A percentile compares a stretch with the other conserved stretches of the same genome.
phyloP scores from a whole-genome alignment of 2,888 invertebrate species.

The Stenotaenia linearis region DNA sequence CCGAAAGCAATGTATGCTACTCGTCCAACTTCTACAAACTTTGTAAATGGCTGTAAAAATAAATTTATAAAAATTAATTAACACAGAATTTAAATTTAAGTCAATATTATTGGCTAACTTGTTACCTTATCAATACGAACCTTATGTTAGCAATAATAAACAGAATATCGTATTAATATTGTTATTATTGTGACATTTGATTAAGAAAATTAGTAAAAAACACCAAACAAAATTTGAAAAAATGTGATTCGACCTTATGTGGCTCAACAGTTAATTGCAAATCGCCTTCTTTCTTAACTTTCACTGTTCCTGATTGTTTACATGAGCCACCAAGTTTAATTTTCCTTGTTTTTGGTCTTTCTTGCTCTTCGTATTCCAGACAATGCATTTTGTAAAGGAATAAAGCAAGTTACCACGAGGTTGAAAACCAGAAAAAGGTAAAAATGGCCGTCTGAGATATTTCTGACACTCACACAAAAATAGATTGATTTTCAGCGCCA shows the following conservation, averaged over 20 bases:
- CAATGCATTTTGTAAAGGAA: no score
- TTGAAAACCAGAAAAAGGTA: no score
- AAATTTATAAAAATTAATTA: slow-evolving; percentile 13
- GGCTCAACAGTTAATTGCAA: not conserved
- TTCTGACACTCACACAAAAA: no score
- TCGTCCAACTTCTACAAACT: slow-evolving; percentile 95
- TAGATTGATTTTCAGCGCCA: no score
- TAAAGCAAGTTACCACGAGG: no score
- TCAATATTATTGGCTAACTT: no score
- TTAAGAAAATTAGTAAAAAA: not conserved
- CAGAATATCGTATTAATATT: no score
- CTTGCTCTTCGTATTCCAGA: not conserved
- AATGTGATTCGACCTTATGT: not conserved
- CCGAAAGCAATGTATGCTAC: slow-evolving; percentile 93
- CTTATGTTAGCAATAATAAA: not conserved
- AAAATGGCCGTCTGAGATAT: no score
- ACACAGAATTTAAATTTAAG: not conserved
- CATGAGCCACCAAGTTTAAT: not conserved
- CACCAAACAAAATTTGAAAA: not conserved
- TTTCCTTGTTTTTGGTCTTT: not conserved
- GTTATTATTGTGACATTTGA: no score
- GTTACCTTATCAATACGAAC: not conserved
- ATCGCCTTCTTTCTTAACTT: not conserved
- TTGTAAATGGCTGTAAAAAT: slow-evolving; percentile 68
- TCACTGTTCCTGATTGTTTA: not conserved